Evolutionary conservation across 2,797 vertebrate genomes (phyloP).

Genomic region (Pseudochirops corinnae): DNA sequence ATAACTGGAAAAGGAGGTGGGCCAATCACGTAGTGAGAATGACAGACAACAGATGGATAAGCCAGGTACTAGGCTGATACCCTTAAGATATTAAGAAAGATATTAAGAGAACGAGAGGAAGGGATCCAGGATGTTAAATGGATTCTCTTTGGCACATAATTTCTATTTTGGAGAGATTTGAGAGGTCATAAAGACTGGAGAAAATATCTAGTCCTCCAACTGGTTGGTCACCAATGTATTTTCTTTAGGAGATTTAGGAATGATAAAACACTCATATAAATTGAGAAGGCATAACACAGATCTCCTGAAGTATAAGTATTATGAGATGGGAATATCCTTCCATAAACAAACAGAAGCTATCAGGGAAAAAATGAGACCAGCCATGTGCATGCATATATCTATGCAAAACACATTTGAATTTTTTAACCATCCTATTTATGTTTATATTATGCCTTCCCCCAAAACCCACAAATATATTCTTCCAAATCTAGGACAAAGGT

Average conservation of each 20-base stretch:
- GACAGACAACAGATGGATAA: not conserved
- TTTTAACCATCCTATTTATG: not conserved
- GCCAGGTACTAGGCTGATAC: not conserved
- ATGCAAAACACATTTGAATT: constrained; percentile 45
- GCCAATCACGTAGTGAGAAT: not conserved
- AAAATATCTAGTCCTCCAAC: not conserved
- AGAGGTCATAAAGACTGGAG: not conserved
- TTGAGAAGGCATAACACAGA: not conserved
- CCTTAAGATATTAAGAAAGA: not conserved
- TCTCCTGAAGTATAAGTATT: not conserved
- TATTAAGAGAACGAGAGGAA: not conserved
- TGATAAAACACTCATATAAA: not conserved
- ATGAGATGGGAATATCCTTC: not conserved
- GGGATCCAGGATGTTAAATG: not conserved
- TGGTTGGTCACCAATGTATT: not conserved
- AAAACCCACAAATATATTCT: not conserved
- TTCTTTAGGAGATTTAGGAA: not conserved
- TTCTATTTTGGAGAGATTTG: not conserved
- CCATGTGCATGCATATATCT: constrained; percentile 11
- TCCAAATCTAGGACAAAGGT: not conserved
- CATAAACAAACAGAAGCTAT: not conserved
- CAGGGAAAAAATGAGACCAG: constrained; percentile 1
- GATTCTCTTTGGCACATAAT: not conserved
- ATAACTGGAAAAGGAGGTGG: not conserved
- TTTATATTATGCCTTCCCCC: not conserved